Conservation (phyloP, 2,888 invertebrate species). For the Zaprionus obscuricornis region DNA sequence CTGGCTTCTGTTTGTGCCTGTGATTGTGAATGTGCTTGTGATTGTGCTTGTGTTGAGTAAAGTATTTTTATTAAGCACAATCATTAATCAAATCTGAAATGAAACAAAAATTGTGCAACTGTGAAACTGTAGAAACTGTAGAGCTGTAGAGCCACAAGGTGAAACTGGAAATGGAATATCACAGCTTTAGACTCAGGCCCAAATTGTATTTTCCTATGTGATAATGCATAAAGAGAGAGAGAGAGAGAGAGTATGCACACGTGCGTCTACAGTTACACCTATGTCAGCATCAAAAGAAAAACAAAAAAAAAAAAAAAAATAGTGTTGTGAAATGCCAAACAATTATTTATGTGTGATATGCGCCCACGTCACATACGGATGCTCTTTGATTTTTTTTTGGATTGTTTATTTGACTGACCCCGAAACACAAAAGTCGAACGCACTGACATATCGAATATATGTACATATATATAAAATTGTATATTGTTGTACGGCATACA, state of each 20-base stretch:
- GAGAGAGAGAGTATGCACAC: slow-evolving; percentile 9
- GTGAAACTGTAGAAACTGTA: slow-evolving; percentile 25
- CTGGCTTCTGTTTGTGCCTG: too few relatives aligned
- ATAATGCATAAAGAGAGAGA: slow-evolving; percentile 53
- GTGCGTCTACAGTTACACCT: slow-evolving; percentile 31
- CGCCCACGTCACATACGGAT: neutral
- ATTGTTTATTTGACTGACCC: slow-evolving; percentile 55
- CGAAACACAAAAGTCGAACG: slow-evolving; percentile 9
- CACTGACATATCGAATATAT: slow-evolving; percentile 6
- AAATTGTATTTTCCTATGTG: slow-evolving; percentile 49
- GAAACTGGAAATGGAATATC: slow-evolving; percentile 17
- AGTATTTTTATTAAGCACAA: slow-evolving; percentile 62
- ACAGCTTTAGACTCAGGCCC: slow-evolving; percentile 21
- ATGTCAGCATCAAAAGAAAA: too few relatives aligned
- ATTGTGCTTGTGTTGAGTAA: too few relatives aligned
- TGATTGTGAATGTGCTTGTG: too few relatives aligned
- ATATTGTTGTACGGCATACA: too few relatives aligned
- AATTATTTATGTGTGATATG: slow-evolving; percentile 51
- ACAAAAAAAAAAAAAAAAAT: too few relatives aligned
- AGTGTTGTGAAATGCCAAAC: slow-evolving; percentile 43
- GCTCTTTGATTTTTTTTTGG: slow-evolving; percentile 44
- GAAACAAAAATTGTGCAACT: too few relatives aligned
- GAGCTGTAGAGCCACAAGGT: slow-evolving; percentile 4
- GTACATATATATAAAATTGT: neutral
- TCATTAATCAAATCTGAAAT: slow-evolving; percentile 71